phyloP scores from a whole-genome alignment of 2,797 vertebrate species.

The Manis pentadactyla region DNA sequence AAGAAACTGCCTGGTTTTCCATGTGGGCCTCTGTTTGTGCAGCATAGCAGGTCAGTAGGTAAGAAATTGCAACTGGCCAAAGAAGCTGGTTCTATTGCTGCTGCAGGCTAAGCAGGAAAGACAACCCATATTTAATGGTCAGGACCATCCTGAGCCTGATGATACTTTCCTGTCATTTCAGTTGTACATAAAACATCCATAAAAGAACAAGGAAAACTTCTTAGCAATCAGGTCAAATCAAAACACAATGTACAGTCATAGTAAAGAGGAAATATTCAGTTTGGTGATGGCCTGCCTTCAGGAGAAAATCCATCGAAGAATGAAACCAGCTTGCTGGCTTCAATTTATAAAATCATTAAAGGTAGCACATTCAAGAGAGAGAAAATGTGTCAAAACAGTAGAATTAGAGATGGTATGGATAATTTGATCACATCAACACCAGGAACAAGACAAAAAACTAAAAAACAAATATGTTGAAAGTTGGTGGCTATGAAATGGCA shows the following conservation, averaged over 20 bases:
- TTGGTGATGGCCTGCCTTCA: conserved; percentile 90
- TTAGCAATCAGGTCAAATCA: conserved; percentile 91
- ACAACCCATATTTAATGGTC: background rate
- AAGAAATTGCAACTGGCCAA: conserved; percentile 93
- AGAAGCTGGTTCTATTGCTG: conserved; percentile 85
- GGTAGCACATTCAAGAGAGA: conserved; percentile 93
- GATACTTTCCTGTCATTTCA: background rate
- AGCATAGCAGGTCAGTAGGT: conserved; percentile 89
- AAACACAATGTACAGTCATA: conserved; percentile 88
- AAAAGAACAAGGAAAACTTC: conserved; percentile 95
- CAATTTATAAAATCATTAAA: conserved; percentile 96
- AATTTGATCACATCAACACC: conserved; percentile 93
- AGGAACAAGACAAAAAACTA: conserved; percentile 84
- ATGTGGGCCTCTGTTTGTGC: conserved; percentile 86
- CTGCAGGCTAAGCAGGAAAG: conserved; percentile 15
- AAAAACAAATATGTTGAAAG: conserved; percentile 87
- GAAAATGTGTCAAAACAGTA: conserved; percentile 93
- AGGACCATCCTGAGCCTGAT: background rate
- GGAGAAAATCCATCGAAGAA: conserved; percentile 92
- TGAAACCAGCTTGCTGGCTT: conserved; percentile 92
- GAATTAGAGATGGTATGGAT: conserved; percentile 92
- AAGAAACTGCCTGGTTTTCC: conserved; percentile 35
- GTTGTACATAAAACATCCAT: conserved; percentile 91
- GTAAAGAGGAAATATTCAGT: conserved; percentile 93
- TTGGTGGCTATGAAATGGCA: conserved; percentile 92